Conservation (phyloP, 2,797 vertebrate genomes). For the Bradypodion ventrale region DNA sequence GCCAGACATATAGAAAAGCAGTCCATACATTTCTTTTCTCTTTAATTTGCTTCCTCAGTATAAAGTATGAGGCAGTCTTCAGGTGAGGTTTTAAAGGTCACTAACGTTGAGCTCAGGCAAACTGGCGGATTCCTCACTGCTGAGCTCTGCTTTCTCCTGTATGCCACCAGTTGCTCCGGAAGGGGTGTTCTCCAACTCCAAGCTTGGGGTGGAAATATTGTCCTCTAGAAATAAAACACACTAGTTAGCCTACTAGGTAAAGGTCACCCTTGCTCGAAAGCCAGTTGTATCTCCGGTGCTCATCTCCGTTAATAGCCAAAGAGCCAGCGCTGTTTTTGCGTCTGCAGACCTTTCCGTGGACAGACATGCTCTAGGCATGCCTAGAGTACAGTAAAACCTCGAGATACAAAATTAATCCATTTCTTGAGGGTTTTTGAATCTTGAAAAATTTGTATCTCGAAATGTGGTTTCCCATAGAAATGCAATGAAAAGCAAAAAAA, state of each 20-base stretch:
- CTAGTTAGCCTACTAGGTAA: background rate
- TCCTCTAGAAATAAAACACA: conserved; percentile 29
- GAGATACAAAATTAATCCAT: too few species aligned
- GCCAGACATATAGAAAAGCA: conserved; percentile 22
- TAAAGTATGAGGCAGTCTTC: conserved; percentile 32
- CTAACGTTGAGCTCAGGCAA: conserved; percentile 77
- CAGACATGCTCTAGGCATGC: too few species aligned
- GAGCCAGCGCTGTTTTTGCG: too few species aligned
- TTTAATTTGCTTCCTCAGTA: conserved; percentile 13
- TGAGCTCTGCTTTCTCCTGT: conserved; percentile 62
- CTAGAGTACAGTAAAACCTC: too few species aligned
- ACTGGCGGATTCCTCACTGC: conserved; percentile 69
- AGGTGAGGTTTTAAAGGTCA: conserved; percentile 74
- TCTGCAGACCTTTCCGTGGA: too few species aligned
- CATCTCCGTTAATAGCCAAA: too few species aligned
- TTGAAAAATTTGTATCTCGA: too few species aligned
- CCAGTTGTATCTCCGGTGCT: too few species aligned
- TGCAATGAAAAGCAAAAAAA: too few species aligned
- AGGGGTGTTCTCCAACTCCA: conserved; percentile 63
- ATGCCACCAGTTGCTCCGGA: conserved; percentile 66
- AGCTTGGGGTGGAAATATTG: conserved; percentile 51
- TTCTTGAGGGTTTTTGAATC: too few species aligned
- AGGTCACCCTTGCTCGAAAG: too few species aligned
- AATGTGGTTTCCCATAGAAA: too few species aligned
- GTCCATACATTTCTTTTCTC: conserved; percentile 8